Base-by-base conservation (phyloP, 2,797 vertebrate genomes). In the Fistularia commersonii region DNA sequence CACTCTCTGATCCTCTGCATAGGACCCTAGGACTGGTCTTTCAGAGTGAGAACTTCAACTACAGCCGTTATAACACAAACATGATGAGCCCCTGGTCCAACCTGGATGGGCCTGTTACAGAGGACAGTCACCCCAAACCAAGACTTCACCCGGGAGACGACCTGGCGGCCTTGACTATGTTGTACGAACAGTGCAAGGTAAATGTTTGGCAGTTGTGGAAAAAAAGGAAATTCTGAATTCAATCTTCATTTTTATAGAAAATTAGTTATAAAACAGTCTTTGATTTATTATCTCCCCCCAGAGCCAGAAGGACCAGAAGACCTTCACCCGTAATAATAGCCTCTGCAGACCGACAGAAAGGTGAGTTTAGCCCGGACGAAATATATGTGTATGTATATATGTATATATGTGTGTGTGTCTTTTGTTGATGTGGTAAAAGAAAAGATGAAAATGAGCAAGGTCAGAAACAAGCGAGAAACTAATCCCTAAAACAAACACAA, bases 111-210 rank as follows among this genome's bases (percentile, higher is more conserved):
- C 77, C 68, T 54, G 36, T 48, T 67, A 90, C 87, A 0, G 93
- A 93, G 0, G 88, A 83, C 49, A 94, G 86, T 48, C 92, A 91
- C 68, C 71, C 90, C 11, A 97, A 95, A 90, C 84, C 92, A 87
- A 90, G 93, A 69, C 91, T 95, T 35, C 90, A 92, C 0, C 90
- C 93, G 0, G 94, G 93, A 0, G 96, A 98, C 0, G 95, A 98
- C 71, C 80, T 95, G 0, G 12, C 92, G 0, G 93, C 94, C 8
- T 51, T 97, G 42, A 93, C 93, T 53, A 90, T 98, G 72, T 92
- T 98, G 62, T 97, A 94, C 0, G 96, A 98, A 56, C 93, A 94
- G 68, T 97, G 94, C 87, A 97, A 94, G 95, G 96, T 97, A 84
- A 0, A 48, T 13, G 6, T 7, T 23, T 4, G 23, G 23, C 11